Evolutionary conservation across 2,797 vertebrate genomes (phyloP).

Genomic region (Benthosema pterotum): DNA sequence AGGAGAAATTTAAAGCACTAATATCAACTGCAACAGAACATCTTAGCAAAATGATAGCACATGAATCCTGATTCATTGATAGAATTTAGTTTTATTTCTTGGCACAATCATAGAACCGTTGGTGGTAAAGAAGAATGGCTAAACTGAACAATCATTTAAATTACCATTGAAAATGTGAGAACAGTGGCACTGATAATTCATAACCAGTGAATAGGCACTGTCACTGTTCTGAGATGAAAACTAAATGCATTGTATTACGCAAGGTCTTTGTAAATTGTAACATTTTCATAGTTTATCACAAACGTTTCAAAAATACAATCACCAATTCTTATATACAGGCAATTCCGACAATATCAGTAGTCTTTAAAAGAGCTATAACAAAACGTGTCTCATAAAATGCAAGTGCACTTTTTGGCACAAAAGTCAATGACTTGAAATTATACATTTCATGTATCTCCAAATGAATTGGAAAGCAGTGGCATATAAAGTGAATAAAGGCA

Average conservation of each 20-base stretch:
- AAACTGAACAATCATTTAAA: conserved; percentile 23
- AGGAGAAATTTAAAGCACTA: no score
- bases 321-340: conserved; percentile 50
- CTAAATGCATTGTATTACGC: not conserved
- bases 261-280: conserved; percentile 29
- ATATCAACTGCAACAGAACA: no score
- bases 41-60: no score
- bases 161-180: not conserved
- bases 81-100: conserved; percentile 52
- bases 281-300: conserved; percentile 8
- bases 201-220: not conserved
- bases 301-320: conserved; percentile 15
- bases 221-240: conserved; percentile 18
- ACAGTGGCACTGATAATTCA: not conserved
- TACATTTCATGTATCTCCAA: conserved; percentile 18
- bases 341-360: conserved; percentile 52
- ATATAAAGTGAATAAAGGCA: conserved; percentile 16
- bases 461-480: conserved; percentile 15
- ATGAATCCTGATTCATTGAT: no score
- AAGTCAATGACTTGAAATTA: conserved; percentile 31
- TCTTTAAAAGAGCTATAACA: conserved; percentile 42
- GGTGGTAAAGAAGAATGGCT: conserved; percentile 26
- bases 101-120: conserved; percentile 3
- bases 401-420: conserved; percentile 37
- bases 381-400: conserved; percentile 46